phyloP scores from a whole-genome alignment of 2,888 invertebrate genomes.

The Drosophila infuscata region DNA sequence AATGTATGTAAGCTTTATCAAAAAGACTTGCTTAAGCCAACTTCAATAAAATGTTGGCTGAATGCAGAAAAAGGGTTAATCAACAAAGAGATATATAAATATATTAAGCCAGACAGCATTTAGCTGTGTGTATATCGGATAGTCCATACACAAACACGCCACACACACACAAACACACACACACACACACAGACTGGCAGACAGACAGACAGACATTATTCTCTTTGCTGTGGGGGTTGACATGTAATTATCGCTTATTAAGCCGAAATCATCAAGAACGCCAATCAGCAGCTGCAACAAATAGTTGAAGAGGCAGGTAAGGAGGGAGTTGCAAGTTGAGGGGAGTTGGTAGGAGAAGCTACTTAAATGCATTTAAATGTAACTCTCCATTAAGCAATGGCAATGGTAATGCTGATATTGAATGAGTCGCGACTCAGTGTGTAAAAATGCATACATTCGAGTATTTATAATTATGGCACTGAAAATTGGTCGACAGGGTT shows the following conservation, averaged over 20 bases:
- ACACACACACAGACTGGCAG: not conserved
- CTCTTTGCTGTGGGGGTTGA: conserved; percentile 30
- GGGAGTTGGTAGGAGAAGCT: conserved; percentile 49
- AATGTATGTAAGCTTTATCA: not conserved
- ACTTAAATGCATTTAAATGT: conserved; percentile 81
- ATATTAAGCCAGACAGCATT: conserved; percentile 6
- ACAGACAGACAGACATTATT: conserved; percentile 5
- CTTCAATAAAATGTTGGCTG: not conserved
- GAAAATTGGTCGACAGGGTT: conserved; percentile 53
- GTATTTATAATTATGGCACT: conserved; percentile 74
- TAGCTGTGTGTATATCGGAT: not conserved
- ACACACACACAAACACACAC: not conserved
- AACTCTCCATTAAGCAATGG: conserved; percentile 65
- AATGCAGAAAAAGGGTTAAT: not conserved
- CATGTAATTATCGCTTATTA: conserved; percentile 71
- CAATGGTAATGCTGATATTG: conserved; percentile 38
- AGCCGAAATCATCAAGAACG: conserved; percentile 53
- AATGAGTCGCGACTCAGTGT: conserved; percentile 13
- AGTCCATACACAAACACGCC: not conserved
- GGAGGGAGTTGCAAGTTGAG: not conserved
- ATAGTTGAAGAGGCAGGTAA: not conserved
- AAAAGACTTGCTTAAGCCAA: not conserved
- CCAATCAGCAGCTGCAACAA: conserved; percentile 49
- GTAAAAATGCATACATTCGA: conserved; percentile 24
- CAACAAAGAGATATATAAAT: not conserved